Evolutionary conservation across 2,888 invertebrate genomes (phyloP).

Genomic region (Nomada goodeniana): DNA sequence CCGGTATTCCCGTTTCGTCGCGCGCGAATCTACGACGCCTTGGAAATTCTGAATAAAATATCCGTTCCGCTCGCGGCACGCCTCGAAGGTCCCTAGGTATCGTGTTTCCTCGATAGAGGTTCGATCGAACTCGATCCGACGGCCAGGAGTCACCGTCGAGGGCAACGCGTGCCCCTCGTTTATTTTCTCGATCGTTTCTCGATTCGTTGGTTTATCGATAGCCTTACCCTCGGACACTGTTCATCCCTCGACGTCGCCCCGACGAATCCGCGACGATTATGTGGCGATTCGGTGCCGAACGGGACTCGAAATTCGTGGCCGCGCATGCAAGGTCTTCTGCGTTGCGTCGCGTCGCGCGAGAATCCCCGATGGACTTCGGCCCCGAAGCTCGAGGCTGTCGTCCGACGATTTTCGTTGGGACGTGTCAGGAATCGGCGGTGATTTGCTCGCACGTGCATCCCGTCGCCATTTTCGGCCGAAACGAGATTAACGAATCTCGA

Average conservation of each 20-base stretch:
- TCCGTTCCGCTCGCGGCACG: too few relatives aligned
- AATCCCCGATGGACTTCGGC: slow-evolving; percentile 23
- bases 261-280: too few relatives aligned
- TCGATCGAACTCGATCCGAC: slow-evolving; percentile 48
- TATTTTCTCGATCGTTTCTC: slow-evolving; percentile 27
- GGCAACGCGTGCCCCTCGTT: slow-evolving; percentile 11
- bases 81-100: slow-evolving; percentile 22
- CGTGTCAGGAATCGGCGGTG: slow-evolving; percentile 17
- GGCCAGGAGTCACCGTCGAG: slow-evolving; percentile 9
- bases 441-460: slow-evolving; percentile 50
- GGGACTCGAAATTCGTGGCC: too few relatives aligned
- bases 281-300: too few relatives aligned
- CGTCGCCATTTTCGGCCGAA: slow-evolving; percentile 37
- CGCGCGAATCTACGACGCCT: background rate
- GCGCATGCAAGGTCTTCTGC: background rate
- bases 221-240: too few relatives aligned
- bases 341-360: background rate
- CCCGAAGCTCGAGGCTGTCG: slow-evolving; percentile 10
- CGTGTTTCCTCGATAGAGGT: slow-evolving; percentile 39
- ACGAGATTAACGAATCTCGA: slow-evolving; percentile 69
- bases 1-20: slow-evolving; percentile 12
- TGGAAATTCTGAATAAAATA: background rate
- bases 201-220: too few relatives aligned
- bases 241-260: too few relatives aligned
- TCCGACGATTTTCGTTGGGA: background rate